Evolutionary conservation across 2,797 vertebrate genomes (phyloP).

Genomic region (Arnoldichthys spilopterus): DNA sequence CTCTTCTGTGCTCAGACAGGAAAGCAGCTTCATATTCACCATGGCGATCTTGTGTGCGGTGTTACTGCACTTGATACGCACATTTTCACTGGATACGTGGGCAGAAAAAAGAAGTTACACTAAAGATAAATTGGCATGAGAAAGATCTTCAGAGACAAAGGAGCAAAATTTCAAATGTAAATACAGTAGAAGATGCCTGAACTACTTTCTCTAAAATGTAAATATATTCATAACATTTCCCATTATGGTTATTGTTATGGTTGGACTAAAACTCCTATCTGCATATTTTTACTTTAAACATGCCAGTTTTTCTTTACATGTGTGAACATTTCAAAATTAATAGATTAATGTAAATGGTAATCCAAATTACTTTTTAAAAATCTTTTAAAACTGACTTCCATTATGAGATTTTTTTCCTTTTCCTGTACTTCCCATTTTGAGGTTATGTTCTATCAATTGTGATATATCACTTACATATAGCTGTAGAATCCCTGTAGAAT

Average conservation of each 20-base stretch:
- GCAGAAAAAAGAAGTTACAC: neutral
- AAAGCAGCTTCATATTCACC: conserved; percentile 74
- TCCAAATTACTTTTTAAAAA: too few species aligned
- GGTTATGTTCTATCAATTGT: too few species aligned
- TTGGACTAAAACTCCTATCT: too few species aligned
- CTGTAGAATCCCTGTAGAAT: conserved; percentile 85
- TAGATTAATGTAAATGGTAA: too few species aligned
- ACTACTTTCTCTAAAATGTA: conserved; percentile 17
- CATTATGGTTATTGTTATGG: neutral
- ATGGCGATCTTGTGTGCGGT: conserved; percentile 70
- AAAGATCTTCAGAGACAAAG: neutral
- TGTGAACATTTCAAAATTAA: too few species aligned
- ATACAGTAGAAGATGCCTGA: neutral
- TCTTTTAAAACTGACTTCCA: too few species aligned
- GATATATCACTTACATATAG: conserved; percentile 80
- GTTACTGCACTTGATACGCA: conserved; percentile 68
- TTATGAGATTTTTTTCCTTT: too few species aligned
- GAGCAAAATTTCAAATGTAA: neutral
- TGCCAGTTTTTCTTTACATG: too few species aligned
- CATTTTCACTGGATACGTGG: conserved; percentile 68
- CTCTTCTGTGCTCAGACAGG: conserved; percentile 68
- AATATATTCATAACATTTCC: neutral
- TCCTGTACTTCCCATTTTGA: too few species aligned
- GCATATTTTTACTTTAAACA: too few species aligned
- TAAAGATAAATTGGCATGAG: neutral